Base-by-base conservation (phyloP, 1,140 invertebrate species). In the Sarcophaga peregrina region DNA sequence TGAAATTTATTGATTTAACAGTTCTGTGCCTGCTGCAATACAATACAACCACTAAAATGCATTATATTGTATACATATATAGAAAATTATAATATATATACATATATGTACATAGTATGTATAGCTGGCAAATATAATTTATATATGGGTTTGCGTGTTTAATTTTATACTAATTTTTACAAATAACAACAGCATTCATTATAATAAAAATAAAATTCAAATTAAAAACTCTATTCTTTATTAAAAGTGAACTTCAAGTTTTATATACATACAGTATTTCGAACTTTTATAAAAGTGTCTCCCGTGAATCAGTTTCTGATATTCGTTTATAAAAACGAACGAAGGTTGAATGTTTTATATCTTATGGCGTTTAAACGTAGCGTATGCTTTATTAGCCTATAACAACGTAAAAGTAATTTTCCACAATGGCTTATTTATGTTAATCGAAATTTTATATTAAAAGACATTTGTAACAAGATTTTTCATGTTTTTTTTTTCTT, bases 1-100 rank as follows among this genome's bases (percentile, higher is more conserved):
- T 68, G 20, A 20, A 68, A 68, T 68, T 68, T 68, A 68, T 68
- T 68, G 62, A 68, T 68, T 68, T 68, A 68, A 68, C 17, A 52
- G 13, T 13, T 10, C 8, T 52, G 13, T 52, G 50, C 50, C 50
- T 10, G 13, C 48, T 50, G 6, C 11, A n/a, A n/a, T n/a, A n/a
- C 4, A 37, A 37, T 37, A 37, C 25, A 52, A 5, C 50, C 50
- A 37, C 25, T 52, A 52, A 10, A 52, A 52, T 52, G 50, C 50
- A 52, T 52, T 52, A 68, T 68, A 68, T n/a, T 20, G 20, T 25
- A 6, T 68, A 20, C 62, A 17, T 68, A 17, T 68, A 20, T 25
- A 9, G 50, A 52, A 52, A 52, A 52, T 13, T 68, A 68, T 1
- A n/a, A 25, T 17, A 68, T 37, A 37, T 37, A 37, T n/a, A n/a